These are phyloP conservation scores for Hemitrygon akajei DNA, from an alignment of 2,797 vertebrate species.

Conservation along the genomic window DNA sequence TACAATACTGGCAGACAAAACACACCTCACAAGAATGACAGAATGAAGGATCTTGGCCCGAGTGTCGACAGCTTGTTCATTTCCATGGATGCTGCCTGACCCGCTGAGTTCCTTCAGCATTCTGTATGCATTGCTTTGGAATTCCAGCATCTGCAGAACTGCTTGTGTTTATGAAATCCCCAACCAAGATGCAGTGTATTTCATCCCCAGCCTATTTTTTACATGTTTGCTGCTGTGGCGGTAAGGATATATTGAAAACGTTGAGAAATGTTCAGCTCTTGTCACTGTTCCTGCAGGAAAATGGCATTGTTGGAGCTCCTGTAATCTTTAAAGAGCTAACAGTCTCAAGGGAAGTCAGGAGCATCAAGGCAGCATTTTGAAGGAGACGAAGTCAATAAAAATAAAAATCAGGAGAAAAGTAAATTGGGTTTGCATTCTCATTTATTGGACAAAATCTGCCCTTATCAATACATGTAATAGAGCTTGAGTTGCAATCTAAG, in stretches of 20 bases:
- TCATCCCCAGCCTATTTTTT: background rate
- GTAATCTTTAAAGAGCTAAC: background rate
- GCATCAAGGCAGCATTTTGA: background rate
- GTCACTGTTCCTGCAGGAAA: background rate
- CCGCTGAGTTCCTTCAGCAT: too few relatives aligned
- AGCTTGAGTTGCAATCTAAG: background rate
- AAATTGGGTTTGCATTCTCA: background rate
- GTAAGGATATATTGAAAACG: background rate
- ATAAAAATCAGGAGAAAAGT: background rate
- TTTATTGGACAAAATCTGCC: background rate
- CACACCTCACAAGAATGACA: too few relatives aligned
- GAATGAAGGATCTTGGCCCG: too few relatives aligned
- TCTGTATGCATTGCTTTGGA: too few relatives aligned
- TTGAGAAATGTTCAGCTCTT: background rate
- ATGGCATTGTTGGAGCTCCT: background rate
- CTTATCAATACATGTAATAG: background rate
- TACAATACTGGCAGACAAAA: background rate
- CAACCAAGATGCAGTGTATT: background rate
- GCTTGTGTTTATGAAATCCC: background rate
- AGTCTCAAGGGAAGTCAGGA: background rate
- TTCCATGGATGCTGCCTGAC: too few relatives aligned
- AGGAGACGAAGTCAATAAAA: background rate
- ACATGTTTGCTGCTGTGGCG: background rate
- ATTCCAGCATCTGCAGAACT: too few relatives aligned
- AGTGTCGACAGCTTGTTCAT: too few relatives aligned